Evolutionary conservation across 2,888 invertebrate species (phyloP).

Genomic region (Alsophila aescularia): DNA sequence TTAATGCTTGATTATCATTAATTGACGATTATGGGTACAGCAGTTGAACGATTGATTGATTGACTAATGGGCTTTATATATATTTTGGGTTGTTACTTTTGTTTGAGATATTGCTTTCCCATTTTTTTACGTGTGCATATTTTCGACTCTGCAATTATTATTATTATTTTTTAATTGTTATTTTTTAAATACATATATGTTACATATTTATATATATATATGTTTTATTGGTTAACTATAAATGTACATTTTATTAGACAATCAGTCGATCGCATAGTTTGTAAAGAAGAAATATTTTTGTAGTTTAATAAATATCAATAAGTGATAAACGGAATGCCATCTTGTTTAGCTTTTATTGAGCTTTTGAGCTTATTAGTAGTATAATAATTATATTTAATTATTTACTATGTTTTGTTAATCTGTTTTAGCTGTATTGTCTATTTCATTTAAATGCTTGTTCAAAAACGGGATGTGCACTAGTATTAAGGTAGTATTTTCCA

Average conservation of each 20-base stretch:
- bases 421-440: slow-evolving; percentile 8
- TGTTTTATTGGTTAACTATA: background rate
- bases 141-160: too few relatives aligned
- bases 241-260: slow-evolving; percentile 30
- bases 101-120: slow-evolving; percentile 12
- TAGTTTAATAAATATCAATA: slow-evolving; percentile 58
- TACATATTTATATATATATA: background rate
- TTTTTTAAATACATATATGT: too few relatives aligned
- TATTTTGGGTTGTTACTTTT: slow-evolving; percentile 3
- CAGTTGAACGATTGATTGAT: slow-evolving; percentile 43
- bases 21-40: too few relatives aligned
- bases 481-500: background rate
- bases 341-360: slow-evolving; percentile 71
- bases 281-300: slow-evolving; percentile 66
- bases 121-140: too few relatives aligned
- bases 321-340: slow-evolving; percentile 72
- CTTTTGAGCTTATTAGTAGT: slow-evolving; percentile 30
- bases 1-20: too few relatives aligned
- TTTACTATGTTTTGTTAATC: slow-evolving; percentile 13
- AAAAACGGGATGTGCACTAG: background rate
- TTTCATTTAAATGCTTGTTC: slow-evolving; percentile 8
- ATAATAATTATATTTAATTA: slow-evolving; percentile 4
- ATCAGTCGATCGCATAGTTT: slow-evolving; percentile 51
- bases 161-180: background rate
- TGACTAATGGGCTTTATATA: slow-evolving; percentile 22